Percentiles rank a stretch among this genome's conserved stretches.
phyloP scores from a whole-genome alignment of 2,113 vertebrate genomes.

The Pyrgilauda ruficollis region DNA sequence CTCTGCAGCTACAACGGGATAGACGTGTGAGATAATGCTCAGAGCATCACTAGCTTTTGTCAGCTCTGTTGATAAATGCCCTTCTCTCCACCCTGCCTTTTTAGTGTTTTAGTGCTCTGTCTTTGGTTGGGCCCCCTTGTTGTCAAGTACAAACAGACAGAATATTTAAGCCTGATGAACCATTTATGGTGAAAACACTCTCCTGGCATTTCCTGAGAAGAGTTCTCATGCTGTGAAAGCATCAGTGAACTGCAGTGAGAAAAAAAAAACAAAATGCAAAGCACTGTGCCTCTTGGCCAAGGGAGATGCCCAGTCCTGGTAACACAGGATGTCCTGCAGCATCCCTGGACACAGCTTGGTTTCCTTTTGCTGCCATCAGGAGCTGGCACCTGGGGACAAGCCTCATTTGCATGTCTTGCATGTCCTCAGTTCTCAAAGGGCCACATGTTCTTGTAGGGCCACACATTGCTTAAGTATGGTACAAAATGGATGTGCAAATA shows the following conservation, averaged over 20 bases:
- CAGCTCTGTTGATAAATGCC: background rate
- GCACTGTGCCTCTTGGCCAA: background rate
- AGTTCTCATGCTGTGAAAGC: accelerated
- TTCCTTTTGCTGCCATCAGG: background rate
- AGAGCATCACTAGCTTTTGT: background rate
- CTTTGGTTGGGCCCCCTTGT: background rate
- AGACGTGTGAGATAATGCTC: background rate
- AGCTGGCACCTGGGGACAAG: background rate
- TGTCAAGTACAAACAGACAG: background rate
- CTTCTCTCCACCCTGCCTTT: background rate
- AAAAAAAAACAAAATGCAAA: background rate
- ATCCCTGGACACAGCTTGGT: background rate
- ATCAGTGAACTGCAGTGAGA: background rate
- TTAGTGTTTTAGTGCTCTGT: background rate
- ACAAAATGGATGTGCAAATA: background rate
- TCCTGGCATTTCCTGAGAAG: background rate
- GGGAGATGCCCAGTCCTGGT: background rate
- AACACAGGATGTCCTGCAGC: background rate
- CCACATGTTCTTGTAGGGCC: background rate
- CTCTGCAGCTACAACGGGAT: background rate
- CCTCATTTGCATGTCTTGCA: background rate
- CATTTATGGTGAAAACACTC: background rate
- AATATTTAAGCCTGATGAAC: background rate
- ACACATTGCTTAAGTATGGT: background rate
- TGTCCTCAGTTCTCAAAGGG: background rate